These are phyloP conservation scores for Arctia plantaginis DNA, from an alignment of 2,888 invertebrate species.

Conservation along the genomic window DNA sequence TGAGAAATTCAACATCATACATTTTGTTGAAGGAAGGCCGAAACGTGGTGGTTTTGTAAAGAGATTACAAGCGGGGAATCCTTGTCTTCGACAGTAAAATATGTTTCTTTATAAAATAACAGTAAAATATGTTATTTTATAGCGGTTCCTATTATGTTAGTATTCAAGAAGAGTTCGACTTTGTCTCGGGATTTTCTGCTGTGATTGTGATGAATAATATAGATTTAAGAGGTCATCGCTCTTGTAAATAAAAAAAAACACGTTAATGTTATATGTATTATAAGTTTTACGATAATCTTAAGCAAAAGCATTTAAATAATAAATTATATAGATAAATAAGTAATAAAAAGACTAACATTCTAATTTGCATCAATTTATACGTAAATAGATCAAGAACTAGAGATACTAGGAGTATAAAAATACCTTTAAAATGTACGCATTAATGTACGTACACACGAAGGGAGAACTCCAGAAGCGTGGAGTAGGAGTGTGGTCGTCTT, in stretches of 20 bases:
- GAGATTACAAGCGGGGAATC: constrained; percentile 4
- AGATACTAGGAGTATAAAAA: background rate
- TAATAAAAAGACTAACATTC: background rate
- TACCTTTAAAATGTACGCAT: too few relatives aligned
- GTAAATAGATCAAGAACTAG: too few relatives aligned
- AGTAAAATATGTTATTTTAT: constrained; percentile 13
- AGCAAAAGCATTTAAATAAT: background rate
- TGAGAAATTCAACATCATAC: too few relatives aligned
- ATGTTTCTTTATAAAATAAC: constrained; percentile 9
- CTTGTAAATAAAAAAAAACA: background rate
- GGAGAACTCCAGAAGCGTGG: too few relatives aligned
- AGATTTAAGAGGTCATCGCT: background rate
- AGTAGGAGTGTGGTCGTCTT: too few relatives aligned
- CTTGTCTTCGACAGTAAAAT: constrained; percentile 11
- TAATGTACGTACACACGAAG: too few relatives aligned
- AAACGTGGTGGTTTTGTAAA: constrained; percentile 11
- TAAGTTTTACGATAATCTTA: background rate
- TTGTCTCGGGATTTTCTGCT: background rate
- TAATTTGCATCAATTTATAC: background rate
- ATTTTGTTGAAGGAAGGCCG: constrained; percentile 14
- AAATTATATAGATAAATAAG: background rate
- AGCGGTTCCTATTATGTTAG: constrained; percentile 9
- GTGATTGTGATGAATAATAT: background rate
- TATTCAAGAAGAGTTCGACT: constrained; percentile 10
- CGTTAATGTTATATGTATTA: background rate